Evolutionary conservation across 2,113 vertebrate species (phyloP).

Genomic region (Nothocercus julius): DNA sequence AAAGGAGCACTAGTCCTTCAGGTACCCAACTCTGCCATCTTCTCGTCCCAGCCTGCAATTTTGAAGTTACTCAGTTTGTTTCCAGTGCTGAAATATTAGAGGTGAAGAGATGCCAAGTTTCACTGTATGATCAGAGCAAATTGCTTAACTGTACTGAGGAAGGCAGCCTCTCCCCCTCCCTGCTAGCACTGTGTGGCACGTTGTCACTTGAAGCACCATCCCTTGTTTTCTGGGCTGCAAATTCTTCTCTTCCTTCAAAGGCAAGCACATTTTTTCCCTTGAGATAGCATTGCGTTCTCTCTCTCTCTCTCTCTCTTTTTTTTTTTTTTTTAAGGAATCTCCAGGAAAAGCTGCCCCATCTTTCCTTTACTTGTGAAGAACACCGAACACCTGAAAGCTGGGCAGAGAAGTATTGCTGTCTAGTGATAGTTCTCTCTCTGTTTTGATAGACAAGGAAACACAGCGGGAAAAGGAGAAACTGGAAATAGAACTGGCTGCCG

Average conservation of each 20-base stretch:
- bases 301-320: too few relatives aligned
- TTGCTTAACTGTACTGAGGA: constrained; percentile 31
- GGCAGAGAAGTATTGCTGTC: neutral
- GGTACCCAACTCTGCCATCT: neutral
- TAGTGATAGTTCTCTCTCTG: neutral
- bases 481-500: constrained; percentile 90
- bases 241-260: constrained; percentile 43
- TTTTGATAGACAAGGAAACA: constrained; percentile 88
- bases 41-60: neutral
- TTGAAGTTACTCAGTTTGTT: constrained; percentile 7
- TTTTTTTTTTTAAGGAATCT: neutral
- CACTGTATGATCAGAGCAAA: constrained; percentile 38
- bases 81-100: neutral
- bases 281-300: neutral
- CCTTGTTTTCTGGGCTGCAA: constrained; percentile 22
- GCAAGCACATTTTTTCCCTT: neutral
- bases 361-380: neutral
- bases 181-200: neutral
- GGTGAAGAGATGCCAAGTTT: constrained; percentile 22
- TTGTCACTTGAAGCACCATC: neutral
- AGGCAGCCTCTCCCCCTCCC: neutral
- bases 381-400: neutral
- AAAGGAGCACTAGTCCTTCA: neutral
- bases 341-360: neutral
- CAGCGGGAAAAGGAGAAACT: constrained; percentile 94